phyloP scores from a whole-genome alignment of 2,888 invertebrate species.

The Andrena flavipes region DNA sequence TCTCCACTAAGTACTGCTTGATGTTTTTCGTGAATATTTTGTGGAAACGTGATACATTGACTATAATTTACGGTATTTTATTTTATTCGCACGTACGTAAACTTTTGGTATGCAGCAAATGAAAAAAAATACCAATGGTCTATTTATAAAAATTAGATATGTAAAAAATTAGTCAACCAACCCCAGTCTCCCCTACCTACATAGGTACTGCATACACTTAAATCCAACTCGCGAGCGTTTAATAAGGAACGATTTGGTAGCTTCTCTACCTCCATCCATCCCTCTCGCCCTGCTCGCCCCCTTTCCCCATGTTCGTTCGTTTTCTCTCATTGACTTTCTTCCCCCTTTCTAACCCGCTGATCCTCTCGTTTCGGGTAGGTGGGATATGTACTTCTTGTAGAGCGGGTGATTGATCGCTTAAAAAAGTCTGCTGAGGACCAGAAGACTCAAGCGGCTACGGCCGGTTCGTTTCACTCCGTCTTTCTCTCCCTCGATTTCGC shows the following conservation, averaged over 20 bases:
- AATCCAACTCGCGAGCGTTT: slow-evolving; percentile 64
- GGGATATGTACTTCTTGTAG: slow-evolving; percentile 79
- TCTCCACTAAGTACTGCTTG: no score
- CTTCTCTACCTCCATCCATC: slow-evolving; percentile 40
- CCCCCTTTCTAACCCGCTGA: slow-evolving; percentile 46
- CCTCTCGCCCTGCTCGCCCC: background rate
- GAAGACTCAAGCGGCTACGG: slow-evolving; percentile 27
- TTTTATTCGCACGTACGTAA: no score
- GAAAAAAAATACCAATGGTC: no score
- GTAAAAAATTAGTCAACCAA: no score
- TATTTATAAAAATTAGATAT: no score
- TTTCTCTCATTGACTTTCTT: slow-evolving; percentile 51
- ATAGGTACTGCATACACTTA: slow-evolving; percentile 29
- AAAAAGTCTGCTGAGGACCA: slow-evolving; percentile 74
- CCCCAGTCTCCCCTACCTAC: no score
- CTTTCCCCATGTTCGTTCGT: slow-evolving; percentile 19
- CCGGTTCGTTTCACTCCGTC: slow-evolving; percentile 45
- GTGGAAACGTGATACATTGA: no score
- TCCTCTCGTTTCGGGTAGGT: slow-evolving; percentile 74
- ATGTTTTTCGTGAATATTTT: no score
- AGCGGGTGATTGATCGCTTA: slow-evolving; percentile 81
- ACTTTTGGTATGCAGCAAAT: no score
- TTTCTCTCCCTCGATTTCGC: slow-evolving; percentile 27
- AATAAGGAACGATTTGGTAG: slow-evolving; percentile 72
- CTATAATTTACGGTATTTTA: no score